Percentiles rank a stretch among this genome's conserved stretches.
phyloP scores from a whole-genome alignment of 2,888 invertebrate species.

The Scrobipalpa atriplicella region DNA sequence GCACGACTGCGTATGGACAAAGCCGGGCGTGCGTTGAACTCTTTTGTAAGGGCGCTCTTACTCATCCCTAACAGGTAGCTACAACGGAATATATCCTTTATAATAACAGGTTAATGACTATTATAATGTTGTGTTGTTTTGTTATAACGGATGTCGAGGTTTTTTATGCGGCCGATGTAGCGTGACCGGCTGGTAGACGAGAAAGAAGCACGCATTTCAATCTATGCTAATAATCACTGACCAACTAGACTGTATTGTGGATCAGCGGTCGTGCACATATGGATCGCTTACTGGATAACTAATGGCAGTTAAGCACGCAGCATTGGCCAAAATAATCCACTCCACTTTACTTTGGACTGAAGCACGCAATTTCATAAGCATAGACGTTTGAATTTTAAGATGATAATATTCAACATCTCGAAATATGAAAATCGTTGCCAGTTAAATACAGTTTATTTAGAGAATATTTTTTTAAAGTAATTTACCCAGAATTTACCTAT shows the following conservation, averaged over 20 bases:
- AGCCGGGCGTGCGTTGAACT: constrained; percentile 79
- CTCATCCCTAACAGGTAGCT: constrained; percentile 47
- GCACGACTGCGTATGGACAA: constrained; percentile 66
- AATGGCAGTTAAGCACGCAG: neutral
- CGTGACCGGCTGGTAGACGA: constrained; percentile 51
- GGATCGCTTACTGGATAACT: constrained; percentile 7
- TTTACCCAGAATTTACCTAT: no score
- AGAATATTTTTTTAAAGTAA: no score
- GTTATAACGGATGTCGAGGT: constrained; percentile 59
- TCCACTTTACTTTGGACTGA: neutral
- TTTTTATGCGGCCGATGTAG: constrained; percentile 59
- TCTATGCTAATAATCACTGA: constrained; percentile 33
- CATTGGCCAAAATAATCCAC: neutral
- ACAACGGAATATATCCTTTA: constrained; percentile 54
- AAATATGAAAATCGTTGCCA: no score
- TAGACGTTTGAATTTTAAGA: no score
- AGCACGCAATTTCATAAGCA: neutral
- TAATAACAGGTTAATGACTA: constrained; percentile 52
- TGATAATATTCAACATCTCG: no score
- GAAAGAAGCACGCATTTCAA: constrained; percentile 45
- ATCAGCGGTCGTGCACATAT: neutral
- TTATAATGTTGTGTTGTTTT: constrained; percentile 37
- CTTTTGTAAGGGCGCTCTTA: constrained; percentile 77
- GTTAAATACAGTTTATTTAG: no score
- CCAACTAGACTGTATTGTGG: neutral